Base-by-base conservation (phyloP, 2,888 invertebrate genomes). In the Chymomyza procnemis region DNA sequence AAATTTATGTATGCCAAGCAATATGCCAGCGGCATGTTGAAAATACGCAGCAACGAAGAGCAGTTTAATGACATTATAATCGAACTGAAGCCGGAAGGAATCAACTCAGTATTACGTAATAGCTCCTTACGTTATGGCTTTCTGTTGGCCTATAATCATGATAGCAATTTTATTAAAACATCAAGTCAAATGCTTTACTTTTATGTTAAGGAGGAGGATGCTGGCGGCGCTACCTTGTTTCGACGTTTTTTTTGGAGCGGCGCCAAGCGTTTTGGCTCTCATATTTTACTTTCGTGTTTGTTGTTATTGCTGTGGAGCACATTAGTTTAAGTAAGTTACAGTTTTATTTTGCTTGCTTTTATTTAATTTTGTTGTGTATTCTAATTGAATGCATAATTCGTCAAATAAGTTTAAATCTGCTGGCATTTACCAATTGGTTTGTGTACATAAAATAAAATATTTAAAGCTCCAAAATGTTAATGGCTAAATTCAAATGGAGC, bases 111-210 rank as follows among this genome's bases (percentile, higher is more conserved):
- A 0, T 3, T 19, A 1, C 0, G 0, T 0, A 67, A 73, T 14
- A 26, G 22, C 6, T 19, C 41, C 0, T 19, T 61, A 0, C 5
- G n/a, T 9, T 70, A 65, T 56, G 79, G 79, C 0, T 80, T 79
- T 2, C 5, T 79, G 0, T 41, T 72, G 57, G 67, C 72, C 12
- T 73, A 69, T n/a, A 75, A 4, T 66, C n/a, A 18, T 46, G 3
- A 0, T 12, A 2, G 46, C 0, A 46, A 47, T 8, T 16, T 18
- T 19, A 9, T 18, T 34, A n/a, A 12, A 0, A 1, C 1, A 5
- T 18, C 9, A 8, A 46, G 50, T 0, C 47, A 22, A 5, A 4
- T 58, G 0, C 21, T 75, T 8, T 80, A 56, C 3, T 84, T 61
- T 16, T 73, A 70, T 26, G 50, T 73, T 5, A 63, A 4, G 3